Base-by-base conservation (phyloP, 2,113 vertebrate species). In the Cavia aperea region DNA sequence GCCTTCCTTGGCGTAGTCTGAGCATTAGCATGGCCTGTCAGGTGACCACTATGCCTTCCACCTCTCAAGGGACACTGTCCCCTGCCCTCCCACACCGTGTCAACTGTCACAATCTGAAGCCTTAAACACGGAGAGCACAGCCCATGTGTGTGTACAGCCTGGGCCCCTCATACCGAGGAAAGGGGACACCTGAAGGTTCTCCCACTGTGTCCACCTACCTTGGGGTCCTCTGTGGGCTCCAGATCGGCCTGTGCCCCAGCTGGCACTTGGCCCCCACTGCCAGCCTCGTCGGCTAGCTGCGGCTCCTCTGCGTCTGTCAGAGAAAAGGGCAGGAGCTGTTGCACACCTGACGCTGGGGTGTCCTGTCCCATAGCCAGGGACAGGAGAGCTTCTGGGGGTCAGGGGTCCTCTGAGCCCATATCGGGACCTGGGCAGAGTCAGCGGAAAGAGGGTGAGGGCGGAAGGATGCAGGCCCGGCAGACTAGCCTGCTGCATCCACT, bases 251-350 rank as follows among this genome's bases (percentile, higher is more conserved):
- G 98, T 63, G 97, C 96, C 65, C 96, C 95, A 36, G 96, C 89
- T 66, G 97, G 91, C 8, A 88, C 81, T 72, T 85, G 97, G 49
- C 97, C 97, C 39, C 98, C 97, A 70, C 97, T 95, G 86, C 90
- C 84, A 23, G 96, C 97, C 14, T 98, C 98, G 89, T 99, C 98
- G 49, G 97, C 3, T 1, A 98, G 97, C 51, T 98, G 98, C 19
- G 97, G 97, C 43, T 98, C 98, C 36, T 98, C 98, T 77, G 98
- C 97, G 79, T 98, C 98, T 99, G 91, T 19, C 94, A 26, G 89
- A 39, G 36, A 85, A 93, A 75, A 0, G 8, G 68, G 1, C 1
- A 4, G 9, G 46, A 21, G n/a, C 23, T 15, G 43, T 72, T 11
- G 13, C 12, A 2, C 5, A n/a, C 49, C 1, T 2, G 3, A 14